phyloP scores from a whole-genome alignment of 2,113 vertebrate genomes.

The Ptyas mucosa region DNA sequence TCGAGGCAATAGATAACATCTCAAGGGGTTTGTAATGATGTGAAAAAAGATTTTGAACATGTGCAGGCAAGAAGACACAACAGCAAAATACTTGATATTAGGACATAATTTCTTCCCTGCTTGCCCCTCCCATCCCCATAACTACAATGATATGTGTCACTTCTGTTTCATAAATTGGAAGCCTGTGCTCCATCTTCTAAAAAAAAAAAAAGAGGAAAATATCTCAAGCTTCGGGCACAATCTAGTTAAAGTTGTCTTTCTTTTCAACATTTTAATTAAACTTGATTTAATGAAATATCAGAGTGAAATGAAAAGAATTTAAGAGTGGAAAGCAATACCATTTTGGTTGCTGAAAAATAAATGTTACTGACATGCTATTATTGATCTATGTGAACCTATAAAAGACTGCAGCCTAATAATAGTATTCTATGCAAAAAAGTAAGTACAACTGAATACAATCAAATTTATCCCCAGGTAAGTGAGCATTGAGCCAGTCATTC shows the following conservation, averaged over 20 bases:
- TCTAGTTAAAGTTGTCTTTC: background rate
- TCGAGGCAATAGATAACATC: slow-evolving; percentile 72
- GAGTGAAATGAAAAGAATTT: background rate
- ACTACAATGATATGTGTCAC: background rate
- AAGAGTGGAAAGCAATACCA: background rate
- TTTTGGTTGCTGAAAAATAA: background rate
- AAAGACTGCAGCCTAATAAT: background rate
- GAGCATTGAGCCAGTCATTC: background rate
- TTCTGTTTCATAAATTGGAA: slow-evolving; percentile 18
- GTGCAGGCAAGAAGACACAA: slow-evolving; percentile 46
- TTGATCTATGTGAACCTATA: background rate
- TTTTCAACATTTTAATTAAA: background rate
- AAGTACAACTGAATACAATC: background rate
- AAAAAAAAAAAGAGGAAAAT: background rate
- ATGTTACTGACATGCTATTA: background rate
- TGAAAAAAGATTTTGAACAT: slow-evolving; percentile 11
- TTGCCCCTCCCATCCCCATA: background rate
- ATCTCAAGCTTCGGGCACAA: background rate
- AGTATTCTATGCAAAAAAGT: background rate
- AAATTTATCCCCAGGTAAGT: background rate
- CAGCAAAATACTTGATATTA: background rate
- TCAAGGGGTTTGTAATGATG: slow-evolving; percentile 68
- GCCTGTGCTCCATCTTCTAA: background rate
- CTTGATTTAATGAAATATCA: background rate
- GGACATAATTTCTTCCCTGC: background rate